phyloP scores from a whole-genome alignment of 2,797 vertebrate species.

The Semotilus atromaculatus region DNA sequence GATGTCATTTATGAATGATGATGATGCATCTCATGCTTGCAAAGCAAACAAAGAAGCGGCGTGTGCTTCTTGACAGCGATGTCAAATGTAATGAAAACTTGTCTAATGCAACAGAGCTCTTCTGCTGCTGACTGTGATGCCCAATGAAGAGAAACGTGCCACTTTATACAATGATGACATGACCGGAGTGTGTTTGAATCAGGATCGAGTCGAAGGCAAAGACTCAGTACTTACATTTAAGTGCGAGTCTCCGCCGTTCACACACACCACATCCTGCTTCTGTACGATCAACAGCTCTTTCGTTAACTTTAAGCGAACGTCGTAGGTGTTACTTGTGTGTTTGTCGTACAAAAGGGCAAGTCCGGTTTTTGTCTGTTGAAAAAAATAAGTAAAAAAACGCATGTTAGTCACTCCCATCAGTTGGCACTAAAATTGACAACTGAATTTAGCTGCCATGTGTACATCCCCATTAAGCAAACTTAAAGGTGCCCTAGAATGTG shows the following conservation, averaged over 20 bases:
- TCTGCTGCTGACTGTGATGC: neutral
- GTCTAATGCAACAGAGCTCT: conserved; percentile 30
- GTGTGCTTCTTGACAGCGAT: conserved; percentile 21
- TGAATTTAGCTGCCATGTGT: neutral
- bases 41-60: conserved; percentile 40
- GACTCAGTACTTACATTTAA: conserved; percentile 89
- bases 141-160: neutral
- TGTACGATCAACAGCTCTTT: conserved; percentile 90
- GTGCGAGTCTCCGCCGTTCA: conserved; percentile 79
- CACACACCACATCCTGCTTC: conserved; percentile 91
- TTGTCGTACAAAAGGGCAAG: conserved; percentile 87
- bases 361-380: conserved; percentile 88
- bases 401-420: neutral
- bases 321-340: conserved; percentile 84
- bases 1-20: conserved; percentile 25
- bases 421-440: neutral
- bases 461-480: neutral
- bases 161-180: neutral
- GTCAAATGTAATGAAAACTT: conserved; percentile 43
- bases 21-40: conserved; percentile 33
- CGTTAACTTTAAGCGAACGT: conserved; percentile 89
- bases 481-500: too few relatives aligned
- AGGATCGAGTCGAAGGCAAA: conserved; percentile 43
- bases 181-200: neutral
- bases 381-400: conserved; percentile 47